A percentile compares a stretch with the other conserved stretches of the same genome.
Conservation (phyloP, 2,113 vertebrate genomes). For the Callopanchax toddi region DNA sequence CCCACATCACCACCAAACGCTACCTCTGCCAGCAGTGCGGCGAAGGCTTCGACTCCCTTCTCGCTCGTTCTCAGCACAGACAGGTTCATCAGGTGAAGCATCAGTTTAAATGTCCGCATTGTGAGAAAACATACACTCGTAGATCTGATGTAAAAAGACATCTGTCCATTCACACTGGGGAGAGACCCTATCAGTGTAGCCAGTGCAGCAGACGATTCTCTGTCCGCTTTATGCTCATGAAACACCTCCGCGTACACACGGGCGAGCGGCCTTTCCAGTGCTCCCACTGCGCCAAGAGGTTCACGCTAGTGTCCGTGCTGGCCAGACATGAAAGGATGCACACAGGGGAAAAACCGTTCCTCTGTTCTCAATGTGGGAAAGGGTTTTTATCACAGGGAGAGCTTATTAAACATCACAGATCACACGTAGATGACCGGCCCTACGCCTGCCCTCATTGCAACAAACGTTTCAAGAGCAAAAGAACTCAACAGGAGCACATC, state of each 20-base stretch:
- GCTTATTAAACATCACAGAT: slow-evolving; percentile 80
- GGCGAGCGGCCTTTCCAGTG: slow-evolving; percentile 75
- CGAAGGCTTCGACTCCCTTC: slow-evolving; percentile 72
- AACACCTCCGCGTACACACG: slow-evolving; percentile 73
- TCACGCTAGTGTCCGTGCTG: slow-evolving; percentile 74
- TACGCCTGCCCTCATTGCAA: slow-evolving; percentile 75
- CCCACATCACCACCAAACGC: slow-evolving; percentile 57
- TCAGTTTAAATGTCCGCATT: slow-evolving; percentile 74
- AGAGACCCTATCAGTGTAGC: slow-evolving; percentile 73
- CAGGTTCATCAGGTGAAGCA: slow-evolving; percentile 66
- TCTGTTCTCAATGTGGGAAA: slow-evolving; percentile 83
- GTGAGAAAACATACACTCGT: slow-evolving; percentile 78
- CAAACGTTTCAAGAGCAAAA: slow-evolving; percentile 75
- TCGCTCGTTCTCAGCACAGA: slow-evolving; percentile 71
- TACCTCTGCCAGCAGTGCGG: slow-evolving; percentile 75
- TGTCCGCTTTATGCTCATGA: slow-evolving; percentile 77
- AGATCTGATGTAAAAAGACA: slow-evolving; percentile 78
- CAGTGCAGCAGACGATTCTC: slow-evolving; percentile 76
- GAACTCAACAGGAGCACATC: slow-evolving; percentile 71
- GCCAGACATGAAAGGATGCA: slow-evolving; percentile 79
- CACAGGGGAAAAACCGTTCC: slow-evolving; percentile 79
- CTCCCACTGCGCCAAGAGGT: slow-evolving; percentile 74
- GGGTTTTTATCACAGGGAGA: slow-evolving; percentile 82
- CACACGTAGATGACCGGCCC: slow-evolving; percentile 77
- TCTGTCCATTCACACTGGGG: slow-evolving; percentile 70